Evolutionary conservation across 1,140 invertebrate species (phyloP).

Genomic region (Delia radicum): DNA sequence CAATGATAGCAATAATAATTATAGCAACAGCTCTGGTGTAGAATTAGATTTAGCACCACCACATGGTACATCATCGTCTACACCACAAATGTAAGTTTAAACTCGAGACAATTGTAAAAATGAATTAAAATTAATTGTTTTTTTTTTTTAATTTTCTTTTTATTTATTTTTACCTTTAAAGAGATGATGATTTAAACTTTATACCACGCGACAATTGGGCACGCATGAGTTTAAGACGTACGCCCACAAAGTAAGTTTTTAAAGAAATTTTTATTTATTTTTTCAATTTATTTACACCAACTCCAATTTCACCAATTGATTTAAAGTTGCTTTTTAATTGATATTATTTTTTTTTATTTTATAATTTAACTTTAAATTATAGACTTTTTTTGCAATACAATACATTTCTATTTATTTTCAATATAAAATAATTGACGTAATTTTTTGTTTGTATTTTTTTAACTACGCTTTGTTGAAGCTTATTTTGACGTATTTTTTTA

Average conservation of each 20-base stretch:
- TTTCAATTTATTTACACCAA: background rate
- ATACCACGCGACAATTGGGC: slow-evolving; percentile 75
- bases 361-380: background rate
- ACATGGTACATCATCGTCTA: slow-evolving; percentile 30
- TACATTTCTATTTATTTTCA: too few relatives aligned
- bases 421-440: too few relatives aligned
- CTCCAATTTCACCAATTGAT: background rate
- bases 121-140: slow-evolving; percentile 35
- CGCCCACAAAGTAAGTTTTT: slow-evolving; percentile 66
- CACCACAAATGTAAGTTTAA: slow-evolving; percentile 43
- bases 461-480: background rate
- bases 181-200: slow-evolving; percentile 55
- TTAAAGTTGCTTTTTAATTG: background rate
- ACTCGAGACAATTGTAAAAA: too few relatives aligned
- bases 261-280: background rate
- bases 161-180: slow-evolving; percentile 31
- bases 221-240: slow-evolving; percentile 71
- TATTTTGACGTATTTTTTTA: background rate
- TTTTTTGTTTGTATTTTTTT: too few relatives aligned
- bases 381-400: background rate
- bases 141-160: slow-evolving; percentile 28
- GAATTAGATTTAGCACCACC: slow-evolving; percentile 53
- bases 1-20: slow-evolving; percentile 48
- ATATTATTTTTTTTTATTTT: background rate
- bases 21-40: slow-evolving; percentile 44